These are phyloP conservation scores for Dreissena rostriformis DNA, from an alignment of 1,140 invertebrate genomes.

Conservation along the genomic window DNA sequence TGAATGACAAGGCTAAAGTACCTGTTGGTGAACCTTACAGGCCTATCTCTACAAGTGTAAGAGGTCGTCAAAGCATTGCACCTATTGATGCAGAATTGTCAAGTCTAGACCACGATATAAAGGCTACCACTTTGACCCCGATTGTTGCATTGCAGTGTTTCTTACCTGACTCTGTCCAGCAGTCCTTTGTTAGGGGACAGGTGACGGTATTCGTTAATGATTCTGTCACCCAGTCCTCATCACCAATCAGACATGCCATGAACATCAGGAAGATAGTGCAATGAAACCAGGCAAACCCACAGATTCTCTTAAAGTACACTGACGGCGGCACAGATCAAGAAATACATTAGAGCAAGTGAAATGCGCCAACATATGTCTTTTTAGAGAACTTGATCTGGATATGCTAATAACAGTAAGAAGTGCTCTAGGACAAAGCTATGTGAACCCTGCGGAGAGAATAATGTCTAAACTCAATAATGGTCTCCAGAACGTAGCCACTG, in stretches of 20 bases:
- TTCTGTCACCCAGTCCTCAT: slow-evolving; percentile 38
- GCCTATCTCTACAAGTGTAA: slow-evolving; percentile 47
- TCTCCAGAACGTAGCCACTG: slow-evolving; percentile 47
- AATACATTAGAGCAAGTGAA: slow-evolving; percentile 25
- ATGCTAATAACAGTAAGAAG: slow-evolving; percentile 10
- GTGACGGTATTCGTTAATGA: slow-evolving; percentile 54
- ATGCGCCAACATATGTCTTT: slow-evolving; percentile 23
- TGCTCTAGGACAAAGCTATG: slow-evolving; percentile 24
- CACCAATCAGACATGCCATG: slow-evolving; percentile 3
- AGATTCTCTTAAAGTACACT: slow-evolving; percentile 18
- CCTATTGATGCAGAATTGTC: background rate
- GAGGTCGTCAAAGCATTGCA: slow-evolving; percentile 37
- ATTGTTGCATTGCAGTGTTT: slow-evolving; percentile 29
- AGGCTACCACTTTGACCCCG: slow-evolving; percentile 27
- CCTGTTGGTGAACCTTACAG: slow-evolving; percentile 43
- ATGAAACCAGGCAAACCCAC: background rate
- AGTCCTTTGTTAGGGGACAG: slow-evolving; percentile 53
- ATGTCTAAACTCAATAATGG: slow-evolving; percentile 51
- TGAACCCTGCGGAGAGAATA: slow-evolving; percentile 41
- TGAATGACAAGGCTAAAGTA: slow-evolving; percentile 50
- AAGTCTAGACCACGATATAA: slow-evolving; percentile 59
- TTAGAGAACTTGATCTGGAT: slow-evolving; percentile 14
- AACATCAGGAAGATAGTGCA: background rate
- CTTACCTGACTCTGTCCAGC: slow-evolving; percentile 41
- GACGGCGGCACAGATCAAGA: slow-evolving; percentile 41